Percentiles rank a stretch among this genome's conserved stretches.
phyloP scores from a whole-genome alignment of 2,888 invertebrate genomes.

The Terebella lapidaria region DNA sequence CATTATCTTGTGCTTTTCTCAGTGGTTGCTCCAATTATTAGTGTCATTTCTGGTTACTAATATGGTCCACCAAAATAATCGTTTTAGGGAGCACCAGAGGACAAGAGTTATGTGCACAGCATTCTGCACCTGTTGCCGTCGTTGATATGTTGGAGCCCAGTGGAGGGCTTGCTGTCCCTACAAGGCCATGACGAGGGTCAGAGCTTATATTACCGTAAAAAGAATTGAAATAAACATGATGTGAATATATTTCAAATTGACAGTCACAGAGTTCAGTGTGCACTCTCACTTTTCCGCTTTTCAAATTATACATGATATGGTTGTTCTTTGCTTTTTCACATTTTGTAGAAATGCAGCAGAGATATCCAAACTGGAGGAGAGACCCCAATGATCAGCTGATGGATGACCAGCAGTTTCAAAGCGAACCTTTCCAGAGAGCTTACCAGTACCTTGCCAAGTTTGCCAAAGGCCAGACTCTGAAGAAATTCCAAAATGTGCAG shows the following conservation, averaged over 20 bases:
- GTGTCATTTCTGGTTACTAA: no score
- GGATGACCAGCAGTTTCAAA: slow-evolving; percentile 31
- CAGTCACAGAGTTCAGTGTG: no score
- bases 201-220: background rate
- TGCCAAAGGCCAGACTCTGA: background rate
- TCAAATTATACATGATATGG: no score
- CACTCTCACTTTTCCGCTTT: no score
- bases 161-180: slow-evolving; percentile 17
- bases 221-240: no score
- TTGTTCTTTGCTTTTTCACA: no score
- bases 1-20: background rate
- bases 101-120: background rate
- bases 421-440: slow-evolving; percentile 33
- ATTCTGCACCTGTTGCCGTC: slow-evolving; percentile 24
- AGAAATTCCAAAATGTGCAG: no score
- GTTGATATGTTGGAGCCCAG: slow-evolving; percentile 32
- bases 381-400: slow-evolving; percentile 25
- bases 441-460: slow-evolving; percentile 20
- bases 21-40: no score
- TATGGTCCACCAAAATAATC: no score
- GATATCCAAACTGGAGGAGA: background rate
- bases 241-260: no score
- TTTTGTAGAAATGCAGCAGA: background rate
- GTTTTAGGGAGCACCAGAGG: no score
- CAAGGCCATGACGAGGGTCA: background rate